phyloP scores from a whole-genome alignment of 35 echinoderm and acorn worm species.

The Lytechinus variegatus region DNA sequence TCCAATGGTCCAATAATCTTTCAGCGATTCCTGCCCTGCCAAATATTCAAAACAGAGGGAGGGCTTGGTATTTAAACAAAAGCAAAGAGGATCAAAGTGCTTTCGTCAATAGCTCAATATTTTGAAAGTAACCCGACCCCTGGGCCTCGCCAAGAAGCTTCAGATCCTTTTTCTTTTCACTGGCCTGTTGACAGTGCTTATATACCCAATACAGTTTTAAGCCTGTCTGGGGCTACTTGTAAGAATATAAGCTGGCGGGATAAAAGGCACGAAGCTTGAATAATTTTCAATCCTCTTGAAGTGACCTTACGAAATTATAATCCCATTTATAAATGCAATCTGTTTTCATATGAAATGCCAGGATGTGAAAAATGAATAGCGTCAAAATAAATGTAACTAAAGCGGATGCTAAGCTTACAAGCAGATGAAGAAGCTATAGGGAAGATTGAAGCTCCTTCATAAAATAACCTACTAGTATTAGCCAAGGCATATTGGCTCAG shows the following conservation, averaged over 20 bases:
- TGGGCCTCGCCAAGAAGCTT: not conserved
- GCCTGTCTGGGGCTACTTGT: not conserved
- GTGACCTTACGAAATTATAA: not conserved
- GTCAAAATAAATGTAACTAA: not conserved
- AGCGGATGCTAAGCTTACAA: not conserved
- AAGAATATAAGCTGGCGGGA: not conserved
- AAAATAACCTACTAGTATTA: too few species aligned
- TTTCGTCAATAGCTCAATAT: constrained; percentile 20
- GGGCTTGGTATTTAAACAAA: constrained; percentile 10
- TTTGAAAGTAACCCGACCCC: constrained; percentile 9
- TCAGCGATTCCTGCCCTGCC: constrained; percentile 14
- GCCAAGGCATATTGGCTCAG: too few species aligned
- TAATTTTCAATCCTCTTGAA: not conserved
- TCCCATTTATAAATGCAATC: not conserved
- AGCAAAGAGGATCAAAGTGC: constrained; percentile 16
- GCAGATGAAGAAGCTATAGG: not conserved
- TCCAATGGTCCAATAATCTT: not conserved
- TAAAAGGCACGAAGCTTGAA: not conserved
- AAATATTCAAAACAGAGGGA: constrained; percentile 3
- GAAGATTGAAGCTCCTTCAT: too few species aligned
- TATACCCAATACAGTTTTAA: not conserved
- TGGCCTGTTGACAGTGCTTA: constrained; percentile 5
- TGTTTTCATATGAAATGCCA: not conserved
- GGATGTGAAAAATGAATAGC: not conserved
- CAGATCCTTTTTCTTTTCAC: not conserved